Evolutionary conservation across 1,140 invertebrate genomes (phyloP).

Genomic region (Bombus balteatus): DNA sequence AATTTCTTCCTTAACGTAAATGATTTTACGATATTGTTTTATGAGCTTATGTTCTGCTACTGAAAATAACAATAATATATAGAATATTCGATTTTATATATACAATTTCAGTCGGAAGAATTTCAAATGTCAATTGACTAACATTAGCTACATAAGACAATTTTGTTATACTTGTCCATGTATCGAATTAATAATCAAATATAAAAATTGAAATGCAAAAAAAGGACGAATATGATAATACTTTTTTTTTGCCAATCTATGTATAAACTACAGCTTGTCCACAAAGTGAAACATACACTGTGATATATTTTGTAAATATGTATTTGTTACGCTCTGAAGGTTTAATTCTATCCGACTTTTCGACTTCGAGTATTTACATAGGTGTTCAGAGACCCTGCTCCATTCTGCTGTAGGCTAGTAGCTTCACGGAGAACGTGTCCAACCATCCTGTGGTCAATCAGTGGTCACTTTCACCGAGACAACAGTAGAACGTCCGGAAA

Average conservation of each 20-base stretch:
- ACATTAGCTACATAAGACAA: too few species aligned
- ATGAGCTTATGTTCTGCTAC: background rate
- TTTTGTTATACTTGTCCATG: too few species aligned
- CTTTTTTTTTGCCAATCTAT: too few species aligned
- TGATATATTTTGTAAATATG: background rate
- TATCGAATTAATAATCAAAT: too few species aligned
- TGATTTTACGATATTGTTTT: background rate
- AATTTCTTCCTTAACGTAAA: background rate
- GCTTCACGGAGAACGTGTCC: background rate
- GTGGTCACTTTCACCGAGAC: conserved; percentile 9
- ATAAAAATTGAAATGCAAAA: too few species aligned
- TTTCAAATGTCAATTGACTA: too few species aligned
- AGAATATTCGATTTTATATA: background rate
- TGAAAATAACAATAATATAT: background rate
- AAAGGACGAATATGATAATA: too few species aligned
- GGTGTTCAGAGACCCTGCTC: background rate
- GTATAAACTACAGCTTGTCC: too few species aligned
- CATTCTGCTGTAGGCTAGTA: background rate
- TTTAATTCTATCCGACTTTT: background rate
- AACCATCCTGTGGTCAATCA: background rate
- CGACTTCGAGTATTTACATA: background rate
- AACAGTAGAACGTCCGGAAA: background rate
- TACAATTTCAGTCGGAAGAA: background rate
- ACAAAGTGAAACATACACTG: background rate
- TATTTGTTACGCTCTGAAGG: fast-evolving